Percentiles rank a stretch among this genome's conserved stretches.
Evolutionary conservation across 2,888 invertebrate species (phyloP).

Genomic region (Scotopteryx bipunctaria): DNA sequence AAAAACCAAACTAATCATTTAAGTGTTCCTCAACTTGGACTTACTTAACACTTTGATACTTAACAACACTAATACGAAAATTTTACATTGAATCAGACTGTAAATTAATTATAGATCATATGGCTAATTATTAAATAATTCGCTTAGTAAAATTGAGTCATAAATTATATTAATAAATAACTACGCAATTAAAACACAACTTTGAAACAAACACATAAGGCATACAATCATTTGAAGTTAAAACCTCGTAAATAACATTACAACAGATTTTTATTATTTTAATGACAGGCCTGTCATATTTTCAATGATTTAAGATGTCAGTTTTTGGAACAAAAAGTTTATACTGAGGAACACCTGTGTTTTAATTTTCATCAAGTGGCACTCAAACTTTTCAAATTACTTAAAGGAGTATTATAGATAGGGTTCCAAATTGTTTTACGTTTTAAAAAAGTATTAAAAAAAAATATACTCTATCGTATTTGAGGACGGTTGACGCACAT

Average conservation of each 20-base stretch:
- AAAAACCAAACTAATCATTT: too few relatives aligned
- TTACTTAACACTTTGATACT: neutral
- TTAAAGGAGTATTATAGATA: too few relatives aligned
- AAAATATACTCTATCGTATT: too few relatives aligned
- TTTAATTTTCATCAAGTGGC: constrained; percentile 28
- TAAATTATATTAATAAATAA: constrained; percentile 30
- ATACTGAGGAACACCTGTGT: constrained; percentile 36
- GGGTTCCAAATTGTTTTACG: too few relatives aligned
- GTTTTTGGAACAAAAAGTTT: constrained; percentile 34
- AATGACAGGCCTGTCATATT: constrained; percentile 41
- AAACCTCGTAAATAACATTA: constrained; percentile 36
- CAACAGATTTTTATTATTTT: constrained; percentile 45
- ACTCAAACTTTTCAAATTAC: constrained; percentile 37
- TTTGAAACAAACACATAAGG: constrained; percentile 6
- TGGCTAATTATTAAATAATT: constrained; percentile 23
- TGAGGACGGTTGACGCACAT: too few relatives aligned
- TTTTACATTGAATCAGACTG: constrained; percentile 22
- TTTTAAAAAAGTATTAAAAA: too few relatives aligned
- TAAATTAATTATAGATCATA: constrained; percentile 21
- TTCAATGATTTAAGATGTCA: constrained; percentile 41
- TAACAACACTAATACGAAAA: constrained; percentile 19
- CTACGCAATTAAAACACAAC: neutral
- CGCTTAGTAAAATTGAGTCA: constrained; percentile 32
- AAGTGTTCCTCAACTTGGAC: too few relatives aligned
- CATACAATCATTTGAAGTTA: constrained; percentile 7